Evolutionary conservation across 1,140 invertebrate species (phyloP), one percentile per base, ranked within the genome.

Genomic region (Conus betulinus): DNA sequence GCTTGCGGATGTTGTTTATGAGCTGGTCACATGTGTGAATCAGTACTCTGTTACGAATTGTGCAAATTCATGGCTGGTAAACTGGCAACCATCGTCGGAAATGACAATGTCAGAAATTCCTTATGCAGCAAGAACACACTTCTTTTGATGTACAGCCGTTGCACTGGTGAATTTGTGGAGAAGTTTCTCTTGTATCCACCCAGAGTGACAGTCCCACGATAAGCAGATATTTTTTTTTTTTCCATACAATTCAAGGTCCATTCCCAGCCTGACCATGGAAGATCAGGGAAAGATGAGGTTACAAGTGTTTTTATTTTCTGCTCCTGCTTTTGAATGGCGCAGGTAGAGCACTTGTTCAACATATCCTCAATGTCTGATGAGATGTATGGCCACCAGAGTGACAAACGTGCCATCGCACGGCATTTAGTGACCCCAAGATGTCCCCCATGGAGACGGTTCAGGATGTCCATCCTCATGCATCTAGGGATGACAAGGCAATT

Each of bases 41-140:
- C n/a, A n/a, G n/a, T 84, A 92, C 86, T 89, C 89, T 90, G 96
- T 79, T 5, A 85, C 78, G 87, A 93, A 93, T 5, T 89, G 25
- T n/a, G 23, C 17, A 60, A 93, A 93, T 55, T 90, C 90, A 78
- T 92, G 91, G 85, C 93, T 91, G 15, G 89, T 84, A 1, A 91
- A 53, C 5, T 60, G 57, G 57, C 1, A 15, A 60, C 57, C 57
- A 60, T 60, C 15, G 57, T 60, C 57, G 57, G 4, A 60, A 60
- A 60, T 60, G 57, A 92, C 53, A 11, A 57, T 55, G 13, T 90
- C 89, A 51, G 89, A 89, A 0, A 93, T 91, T 17, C 90, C 91
- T 78, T 91, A 86, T n/a, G 82, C 86, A 4, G 89, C 90, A 87
- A 93, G 93, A 0, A 91, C 84, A 20, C 53, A 67, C 52, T 91